Evolutionary conservation across 2,888 invertebrate species (phyloP), one percentile per base, ranked within the genome.

Genomic region (Eucriotettix oculatus): DNA sequence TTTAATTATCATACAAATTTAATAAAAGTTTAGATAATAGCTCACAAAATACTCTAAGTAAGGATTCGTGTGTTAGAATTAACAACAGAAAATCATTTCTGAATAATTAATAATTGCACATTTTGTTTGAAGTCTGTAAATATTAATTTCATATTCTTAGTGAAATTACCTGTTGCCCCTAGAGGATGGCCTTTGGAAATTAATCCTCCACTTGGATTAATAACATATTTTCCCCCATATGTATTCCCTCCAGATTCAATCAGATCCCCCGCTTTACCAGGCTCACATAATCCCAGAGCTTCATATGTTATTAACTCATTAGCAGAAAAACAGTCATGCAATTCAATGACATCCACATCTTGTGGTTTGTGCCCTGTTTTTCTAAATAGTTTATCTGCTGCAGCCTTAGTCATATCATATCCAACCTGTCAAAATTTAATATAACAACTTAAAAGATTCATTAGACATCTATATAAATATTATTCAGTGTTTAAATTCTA

Each of bases 171-270:
- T 11, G 97, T 98, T 0, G 97, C 97, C 57, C 97, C 98, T 60
- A 98, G 77, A 14, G 97, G 98, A 81, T 98, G 98, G 0, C 97
- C 97, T 75, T 99, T 99, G 1, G 97, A 96, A 65, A 98, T 98
- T 54, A 99, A 80, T n/a, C 99, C 99, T 58, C 97, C 99, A 70
- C 96, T 96, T 0, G 99, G 99, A 75, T 99, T 99, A n/a, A 99
- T 81, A 7, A 99, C 98, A 72, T 87, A 94, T 72, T 90, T 88
- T 29, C 99, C 99, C 42, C 98, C 90, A 69, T 99, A 99, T 0
- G 99, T 99, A 72, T 98, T 99, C 71, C 97, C 90, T 0, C 93
- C 94, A 9, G 85, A 80, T 72, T 99, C 98, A 64, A 99, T 84
- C 64, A 99, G 80, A 68, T 90, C 88, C 12, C 89, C 94, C 0